Evolutionary conservation across 2,797 vertebrate genomes (phyloP).

Genomic region (Sardinella longiceps): DNA sequence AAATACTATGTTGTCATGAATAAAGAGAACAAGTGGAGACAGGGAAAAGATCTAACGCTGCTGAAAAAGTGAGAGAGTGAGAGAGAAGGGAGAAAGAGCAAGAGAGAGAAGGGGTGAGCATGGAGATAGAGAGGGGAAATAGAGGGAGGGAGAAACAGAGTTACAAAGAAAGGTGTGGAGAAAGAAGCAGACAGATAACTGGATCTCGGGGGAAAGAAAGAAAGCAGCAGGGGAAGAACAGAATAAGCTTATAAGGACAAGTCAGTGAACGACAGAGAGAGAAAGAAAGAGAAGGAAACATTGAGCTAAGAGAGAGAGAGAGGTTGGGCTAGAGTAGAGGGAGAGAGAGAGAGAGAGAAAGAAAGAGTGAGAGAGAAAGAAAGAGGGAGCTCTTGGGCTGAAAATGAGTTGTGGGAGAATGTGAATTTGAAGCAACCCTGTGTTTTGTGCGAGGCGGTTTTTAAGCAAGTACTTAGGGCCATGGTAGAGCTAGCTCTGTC

Average conservation of each 20-base stretch:
- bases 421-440: neutral
- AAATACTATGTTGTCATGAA: too few species aligned
- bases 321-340: constrained; percentile 14
- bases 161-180: neutral
- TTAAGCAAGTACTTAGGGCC: neutral
- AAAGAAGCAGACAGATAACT: neutral
- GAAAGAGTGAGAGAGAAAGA: constrained; percentile 30
- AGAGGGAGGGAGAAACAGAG: neutral
- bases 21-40: too few species aligned
- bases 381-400: neutral
- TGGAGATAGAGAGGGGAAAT: too few species aligned
- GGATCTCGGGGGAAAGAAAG: neutral
- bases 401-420: neutral
- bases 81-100: too few species aligned
- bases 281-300: neutral
- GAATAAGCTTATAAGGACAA: neutral
- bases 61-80: too few species aligned
- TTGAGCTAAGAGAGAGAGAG: neutral
- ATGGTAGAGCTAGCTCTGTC: neutral
- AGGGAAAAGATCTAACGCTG: too few species aligned
- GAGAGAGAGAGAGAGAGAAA: neutral
- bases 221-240: neutral
- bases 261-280: neutral
- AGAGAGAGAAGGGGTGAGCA: neutral
- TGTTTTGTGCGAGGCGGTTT: neutral